phyloP scores from a whole-genome alignment of 1,140 invertebrate genomes.

The Drosophila punjabiensis region DNA sequence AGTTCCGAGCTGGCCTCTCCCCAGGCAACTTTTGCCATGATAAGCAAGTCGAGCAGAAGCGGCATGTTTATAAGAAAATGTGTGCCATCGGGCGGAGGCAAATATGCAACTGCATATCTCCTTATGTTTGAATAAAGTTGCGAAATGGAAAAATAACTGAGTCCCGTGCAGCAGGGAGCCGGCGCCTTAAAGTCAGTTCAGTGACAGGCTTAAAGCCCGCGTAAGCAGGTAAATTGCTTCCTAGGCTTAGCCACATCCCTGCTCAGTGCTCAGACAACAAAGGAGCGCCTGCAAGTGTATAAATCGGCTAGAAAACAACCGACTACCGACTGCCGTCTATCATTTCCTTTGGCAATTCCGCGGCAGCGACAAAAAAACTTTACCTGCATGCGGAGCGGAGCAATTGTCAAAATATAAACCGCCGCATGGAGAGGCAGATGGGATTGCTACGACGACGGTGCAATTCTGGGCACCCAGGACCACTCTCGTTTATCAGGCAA shows the following conservation, averaged over 20 bases:
- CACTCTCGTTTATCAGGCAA: slow-evolving; percentile 72
- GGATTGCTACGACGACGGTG: slow-evolving; percentile 1
- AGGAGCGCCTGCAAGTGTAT: slow-evolving; percentile 67
- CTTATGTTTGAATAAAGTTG: slow-evolving; percentile 67
- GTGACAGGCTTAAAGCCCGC: slow-evolving; percentile 42
- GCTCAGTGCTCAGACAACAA: slow-evolving; percentile 65
- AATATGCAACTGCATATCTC: slow-evolving; percentile 53
- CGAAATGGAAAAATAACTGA: slow-evolving; percentile 37
- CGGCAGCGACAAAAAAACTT: slow-evolving; percentile 39
- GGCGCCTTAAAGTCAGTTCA: slow-evolving; percentile 10
- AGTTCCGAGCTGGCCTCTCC: slow-evolving; percentile 3
- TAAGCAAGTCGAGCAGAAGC: slow-evolving; percentile 78
- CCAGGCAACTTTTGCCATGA: slow-evolving; percentile 72
- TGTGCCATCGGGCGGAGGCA: slow-evolving; percentile 1
- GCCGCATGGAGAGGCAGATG: slow-evolving; percentile 19
- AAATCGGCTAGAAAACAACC: slow-evolving; percentile 80
- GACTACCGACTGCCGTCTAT: slow-evolving; percentile 77
- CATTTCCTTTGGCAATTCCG: slow-evolving; percentile 75
- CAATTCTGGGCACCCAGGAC: slow-evolving; percentile 46
- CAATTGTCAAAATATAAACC: slow-evolving; percentile 81
- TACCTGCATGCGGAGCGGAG: slow-evolving; percentile 37
- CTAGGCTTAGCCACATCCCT: slow-evolving; percentile 53
- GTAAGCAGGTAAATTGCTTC: slow-evolving; percentile 57
- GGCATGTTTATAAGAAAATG: slow-evolving; percentile 49
- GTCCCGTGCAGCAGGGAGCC: neutral